Conservation (phyloP, 35 echinoderm and acorn worm genomes). For the Ophiothrix spiculata region DNA sequence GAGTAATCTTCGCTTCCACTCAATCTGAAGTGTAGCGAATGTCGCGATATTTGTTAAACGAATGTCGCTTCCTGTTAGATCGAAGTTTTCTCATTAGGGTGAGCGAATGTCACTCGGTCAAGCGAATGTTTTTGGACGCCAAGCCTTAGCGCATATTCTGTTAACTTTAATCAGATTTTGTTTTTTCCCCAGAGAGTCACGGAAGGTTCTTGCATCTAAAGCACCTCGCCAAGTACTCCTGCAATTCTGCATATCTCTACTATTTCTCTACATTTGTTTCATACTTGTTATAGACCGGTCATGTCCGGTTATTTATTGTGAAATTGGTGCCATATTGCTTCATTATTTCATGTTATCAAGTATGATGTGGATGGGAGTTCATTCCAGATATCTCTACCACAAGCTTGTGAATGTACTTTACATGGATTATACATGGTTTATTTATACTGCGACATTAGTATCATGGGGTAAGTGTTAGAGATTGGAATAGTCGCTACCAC, state of each 20-base stretch:
- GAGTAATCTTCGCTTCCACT: too few relatives aligned
- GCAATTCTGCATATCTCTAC: not conserved
- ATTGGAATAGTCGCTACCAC: not conserved
- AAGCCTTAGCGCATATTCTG: too few relatives aligned
- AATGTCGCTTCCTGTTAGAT: too few relatives aligned
- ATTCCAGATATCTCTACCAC: not conserved
- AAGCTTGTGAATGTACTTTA: not conserved
- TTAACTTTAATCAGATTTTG: too few relatives aligned
- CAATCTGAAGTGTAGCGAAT: too few relatives aligned
- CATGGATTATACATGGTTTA: not conserved
- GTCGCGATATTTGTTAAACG: too few relatives aligned
- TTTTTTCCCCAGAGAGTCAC: not conserved
- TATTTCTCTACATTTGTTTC: not conserved
- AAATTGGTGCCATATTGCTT: not conserved
- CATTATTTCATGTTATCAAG: not conserved
- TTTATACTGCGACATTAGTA: not conserved
- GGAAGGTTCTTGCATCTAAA: not conserved
- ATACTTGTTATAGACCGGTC: not conserved
- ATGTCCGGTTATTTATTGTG: not conserved
- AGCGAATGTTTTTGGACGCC: too few relatives aligned
- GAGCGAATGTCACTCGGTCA: too few relatives aligned
- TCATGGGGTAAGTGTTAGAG: not conserved
- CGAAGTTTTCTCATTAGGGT: too few relatives aligned
- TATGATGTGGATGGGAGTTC: constrained; percentile 3
- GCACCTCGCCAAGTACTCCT: not conserved